Evolutionary conservation across 2,113 vertebrate genomes (phyloP).

Genomic region (Etheostoma spectabile): DNA sequence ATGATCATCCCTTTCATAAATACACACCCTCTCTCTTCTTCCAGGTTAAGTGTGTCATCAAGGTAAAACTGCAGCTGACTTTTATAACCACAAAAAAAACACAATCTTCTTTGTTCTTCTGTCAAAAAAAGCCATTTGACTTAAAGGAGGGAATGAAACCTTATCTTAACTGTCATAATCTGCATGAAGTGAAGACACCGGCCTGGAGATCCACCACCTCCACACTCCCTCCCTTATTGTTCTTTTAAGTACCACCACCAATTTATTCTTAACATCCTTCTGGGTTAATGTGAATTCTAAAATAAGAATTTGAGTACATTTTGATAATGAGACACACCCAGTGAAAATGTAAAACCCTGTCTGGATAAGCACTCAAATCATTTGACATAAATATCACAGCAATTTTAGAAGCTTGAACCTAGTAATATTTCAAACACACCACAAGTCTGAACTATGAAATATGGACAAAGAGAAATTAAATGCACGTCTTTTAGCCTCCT

Average conservation of each 20-base stretch:
- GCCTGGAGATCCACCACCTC: neutral
- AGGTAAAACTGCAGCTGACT: conserved; percentile 2
- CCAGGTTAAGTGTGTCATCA: conserved; percentile 6
- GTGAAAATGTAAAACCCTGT: neutral
- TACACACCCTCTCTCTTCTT: conserved; percentile 13
- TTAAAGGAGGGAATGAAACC: neutral
- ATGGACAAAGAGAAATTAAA: neutral
- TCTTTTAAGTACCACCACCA: no score
- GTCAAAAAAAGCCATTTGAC: neutral
- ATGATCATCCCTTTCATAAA: conserved; percentile 18
- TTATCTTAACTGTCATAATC: neutral
- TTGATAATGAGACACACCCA: neutral
- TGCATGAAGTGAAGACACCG: neutral
- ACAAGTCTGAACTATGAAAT: neutral
- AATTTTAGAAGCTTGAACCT: neutral
- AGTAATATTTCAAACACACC: neutral
- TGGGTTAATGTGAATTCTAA: neutral
- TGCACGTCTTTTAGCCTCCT: neutral
- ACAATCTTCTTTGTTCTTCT: conserved; percentile 10
- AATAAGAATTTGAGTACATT: neutral
- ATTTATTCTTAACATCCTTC: neutral
- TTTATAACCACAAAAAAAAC: conserved; percentile 20
- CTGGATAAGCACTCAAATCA: neutral
- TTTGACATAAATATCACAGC: neutral
- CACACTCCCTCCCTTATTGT: neutral